Conservation (phyloP, 2,113 vertebrate genomes). For the Cochlearius cochlearius region DNA sequence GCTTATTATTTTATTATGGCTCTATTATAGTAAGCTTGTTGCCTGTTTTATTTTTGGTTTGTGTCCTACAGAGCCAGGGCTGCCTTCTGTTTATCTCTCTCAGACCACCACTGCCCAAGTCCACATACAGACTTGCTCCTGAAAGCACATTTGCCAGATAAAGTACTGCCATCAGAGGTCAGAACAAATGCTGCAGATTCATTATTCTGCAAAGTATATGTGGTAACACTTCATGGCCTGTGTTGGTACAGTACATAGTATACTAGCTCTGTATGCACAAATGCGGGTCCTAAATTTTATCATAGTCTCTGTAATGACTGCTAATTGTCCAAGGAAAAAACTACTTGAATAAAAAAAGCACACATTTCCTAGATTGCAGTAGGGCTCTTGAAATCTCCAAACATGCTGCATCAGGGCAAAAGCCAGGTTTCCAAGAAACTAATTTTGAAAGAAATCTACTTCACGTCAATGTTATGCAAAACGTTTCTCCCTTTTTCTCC, state of each 20-base stretch:
- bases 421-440: not conserved
- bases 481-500: not conserved
- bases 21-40: not conserved
- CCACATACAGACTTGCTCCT: not conserved
- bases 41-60: not conserved
- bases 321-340: not conserved
- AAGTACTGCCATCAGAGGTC: not conserved
- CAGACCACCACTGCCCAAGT: not conserved
- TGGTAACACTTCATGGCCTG: not conserved
- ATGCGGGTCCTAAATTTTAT: not conserved
- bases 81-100: not conserved
- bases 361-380: not conserved
- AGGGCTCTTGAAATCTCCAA: not conserved
- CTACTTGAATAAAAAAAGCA: fast-evolving
- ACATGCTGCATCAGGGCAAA: not conserved
- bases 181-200: not conserved
- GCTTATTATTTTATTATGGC: not conserved
- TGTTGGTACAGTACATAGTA: not conserved
- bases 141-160: not conserved
- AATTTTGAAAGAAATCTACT: not conserved
- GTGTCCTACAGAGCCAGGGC: not conserved
- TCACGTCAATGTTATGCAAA: not conserved
- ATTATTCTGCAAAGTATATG: not conserved
- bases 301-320: not conserved
- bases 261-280: not conserved